These are phyloP conservation scores for Elachura formosa DNA, from an alignment of 2,113 vertebrate species.

Conservation along the genomic window DNA sequence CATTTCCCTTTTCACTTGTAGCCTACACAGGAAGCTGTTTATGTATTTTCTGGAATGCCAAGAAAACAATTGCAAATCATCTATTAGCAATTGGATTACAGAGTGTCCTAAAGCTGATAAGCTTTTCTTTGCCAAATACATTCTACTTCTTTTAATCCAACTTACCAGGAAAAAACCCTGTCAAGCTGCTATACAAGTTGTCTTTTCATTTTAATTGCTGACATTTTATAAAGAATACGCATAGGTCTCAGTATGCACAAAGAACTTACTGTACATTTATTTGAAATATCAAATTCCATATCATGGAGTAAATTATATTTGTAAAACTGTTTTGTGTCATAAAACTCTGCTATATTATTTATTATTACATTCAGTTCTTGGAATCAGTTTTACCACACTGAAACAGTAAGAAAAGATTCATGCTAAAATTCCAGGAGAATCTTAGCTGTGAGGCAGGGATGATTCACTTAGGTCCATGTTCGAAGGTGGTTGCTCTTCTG, in stretches of 20 bases:
- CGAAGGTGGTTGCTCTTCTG: neutral
- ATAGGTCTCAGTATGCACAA: neutral
- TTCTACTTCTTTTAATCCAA: neutral
- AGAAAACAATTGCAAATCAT: neutral
- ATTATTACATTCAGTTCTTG: neutral
- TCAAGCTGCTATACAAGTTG: neutral
- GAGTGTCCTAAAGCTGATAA: neutral
- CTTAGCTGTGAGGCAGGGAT: neutral
- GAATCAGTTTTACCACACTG: neutral
- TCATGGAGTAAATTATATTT: conserved; percentile 21
- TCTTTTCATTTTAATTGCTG: conserved; percentile 25
- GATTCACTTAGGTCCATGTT: neutral
- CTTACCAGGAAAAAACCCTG: neutral
- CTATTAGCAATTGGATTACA: neutral
- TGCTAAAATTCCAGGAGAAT: neutral
- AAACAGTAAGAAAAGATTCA: neutral
- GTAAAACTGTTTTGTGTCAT: neutral
- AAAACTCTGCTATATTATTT: conserved; percentile 16
- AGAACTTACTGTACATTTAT: neutral
- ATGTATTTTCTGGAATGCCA: conserved; percentile 1
- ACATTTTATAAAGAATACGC: neutral
- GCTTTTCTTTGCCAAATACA: conserved; percentile 17
- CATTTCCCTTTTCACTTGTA: neutral
- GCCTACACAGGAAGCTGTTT: neutral
- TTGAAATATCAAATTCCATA: conserved; percentile 3